Evolutionary conservation across 2,113 vertebrate species (phyloP).

Genomic region (Oreotrochilus melanogaster): DNA sequence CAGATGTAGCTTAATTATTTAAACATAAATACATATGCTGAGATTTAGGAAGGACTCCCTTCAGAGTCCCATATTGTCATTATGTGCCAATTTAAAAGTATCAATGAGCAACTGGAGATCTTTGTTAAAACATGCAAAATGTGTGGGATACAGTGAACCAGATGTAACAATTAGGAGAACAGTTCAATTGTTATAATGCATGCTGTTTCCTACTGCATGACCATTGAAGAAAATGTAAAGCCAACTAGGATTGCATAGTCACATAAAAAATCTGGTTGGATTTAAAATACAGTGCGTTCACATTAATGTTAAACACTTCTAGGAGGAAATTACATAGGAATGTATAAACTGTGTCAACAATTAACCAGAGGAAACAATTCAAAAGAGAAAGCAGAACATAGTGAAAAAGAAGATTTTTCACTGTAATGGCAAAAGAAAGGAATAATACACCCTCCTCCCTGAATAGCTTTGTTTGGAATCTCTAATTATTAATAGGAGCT

Average conservation of each 20-base stretch:
- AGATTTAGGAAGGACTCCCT: conserved; percentile 76
- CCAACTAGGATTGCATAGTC: conserved; percentile 57
- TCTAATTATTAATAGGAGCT: conserved; percentile 12
- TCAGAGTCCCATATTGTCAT: conserved; percentile 71
- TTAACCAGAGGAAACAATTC: conserved; percentile 75
- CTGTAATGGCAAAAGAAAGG: conserved; percentile 35
- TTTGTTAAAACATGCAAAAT: conserved; percentile 66
- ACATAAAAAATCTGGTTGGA: conserved; percentile 72
- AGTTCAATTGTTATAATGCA: conserved; percentile 63
- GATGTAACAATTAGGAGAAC: conserved; percentile 65
- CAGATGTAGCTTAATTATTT: conserved; percentile 78
- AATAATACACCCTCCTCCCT: conserved; percentile 18
- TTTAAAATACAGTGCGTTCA: conserved; percentile 62
- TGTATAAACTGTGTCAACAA: conserved; percentile 64
- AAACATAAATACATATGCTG: conserved; percentile 76
- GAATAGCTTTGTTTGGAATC: conserved; percentile 56
- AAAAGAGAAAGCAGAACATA: conserved; percentile 59
- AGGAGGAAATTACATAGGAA: conserved; percentile 64
- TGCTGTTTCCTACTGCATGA: conserved; percentile 54
- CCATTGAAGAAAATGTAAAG: conserved; percentile 64
- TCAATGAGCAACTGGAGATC: conserved; percentile 73
- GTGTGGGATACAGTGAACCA: conserved; percentile 59
- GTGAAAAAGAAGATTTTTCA: conserved; percentile 15
- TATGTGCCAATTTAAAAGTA: conserved; percentile 72
- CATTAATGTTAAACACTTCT: conserved; percentile 61